A percentile compares a stretch with the other conserved stretches of the same genome.
phyloP scores from a whole-genome alignment of 2,113 vertebrate genomes.

The Machaerirhynchus nigripectus region DNA sequence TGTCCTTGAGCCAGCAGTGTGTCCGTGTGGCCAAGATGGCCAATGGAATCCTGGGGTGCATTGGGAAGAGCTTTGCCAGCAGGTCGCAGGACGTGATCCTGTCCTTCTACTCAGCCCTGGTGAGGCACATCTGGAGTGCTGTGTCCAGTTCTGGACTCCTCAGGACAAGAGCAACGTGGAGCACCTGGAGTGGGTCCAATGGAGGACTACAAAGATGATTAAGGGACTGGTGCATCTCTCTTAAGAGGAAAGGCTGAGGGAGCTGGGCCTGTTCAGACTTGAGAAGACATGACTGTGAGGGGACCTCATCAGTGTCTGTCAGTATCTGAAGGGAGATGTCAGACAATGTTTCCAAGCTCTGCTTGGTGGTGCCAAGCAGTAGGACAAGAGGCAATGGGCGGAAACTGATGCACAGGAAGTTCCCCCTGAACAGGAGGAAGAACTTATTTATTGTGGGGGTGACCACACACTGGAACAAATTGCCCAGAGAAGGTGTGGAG shows the following conservation, averaged over 20 bases:
- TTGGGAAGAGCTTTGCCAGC: background rate
- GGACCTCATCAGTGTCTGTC: background rate
- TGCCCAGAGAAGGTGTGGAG: background rate
- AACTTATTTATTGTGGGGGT: background rate
- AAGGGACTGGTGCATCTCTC: background rate
- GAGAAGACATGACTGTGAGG: background rate
- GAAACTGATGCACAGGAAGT: background rate
- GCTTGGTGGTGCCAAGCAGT: rapidly evolving
- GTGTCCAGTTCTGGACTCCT: background rate
- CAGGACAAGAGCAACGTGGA: background rate
- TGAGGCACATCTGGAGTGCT: background rate
- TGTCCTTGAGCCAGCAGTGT: background rate
- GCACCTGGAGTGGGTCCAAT: rapidly evolving
- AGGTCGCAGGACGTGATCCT: background rate
- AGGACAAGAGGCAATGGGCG: background rate
- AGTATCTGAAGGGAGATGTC: background rate
- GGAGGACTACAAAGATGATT: background rate
- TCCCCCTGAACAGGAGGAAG: background rate
- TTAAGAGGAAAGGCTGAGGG: background rate
- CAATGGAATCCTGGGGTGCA: background rate
- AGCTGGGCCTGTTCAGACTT: background rate
- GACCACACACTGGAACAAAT: rapidly evolving
- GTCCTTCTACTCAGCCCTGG: background rate
- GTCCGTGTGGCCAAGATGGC: background rate
- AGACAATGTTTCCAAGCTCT: background rate